phyloP scores from a whole-genome alignment of 2,113 vertebrate genomes.

The Smithornis capensis region DNA sequence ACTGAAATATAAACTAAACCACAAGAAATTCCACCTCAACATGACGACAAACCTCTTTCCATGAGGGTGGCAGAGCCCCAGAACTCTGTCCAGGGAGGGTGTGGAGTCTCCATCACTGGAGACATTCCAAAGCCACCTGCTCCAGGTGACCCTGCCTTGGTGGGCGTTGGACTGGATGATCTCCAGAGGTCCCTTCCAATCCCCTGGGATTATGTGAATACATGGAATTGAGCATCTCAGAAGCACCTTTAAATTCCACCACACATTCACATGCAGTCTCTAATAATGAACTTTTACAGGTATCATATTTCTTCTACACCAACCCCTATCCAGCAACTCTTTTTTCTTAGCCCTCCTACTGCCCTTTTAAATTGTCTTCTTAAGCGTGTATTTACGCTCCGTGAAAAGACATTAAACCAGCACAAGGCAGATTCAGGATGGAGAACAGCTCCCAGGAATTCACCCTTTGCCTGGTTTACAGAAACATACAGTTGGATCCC shows the following conservation, averaged over 20 bases:
- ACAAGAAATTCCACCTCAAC: background rate
- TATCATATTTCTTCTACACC: background rate
- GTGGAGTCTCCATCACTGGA: background rate
- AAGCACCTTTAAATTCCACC: background rate
- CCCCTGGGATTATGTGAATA: background rate
- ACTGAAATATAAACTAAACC: background rate
- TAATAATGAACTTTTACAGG: background rate
- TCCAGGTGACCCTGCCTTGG: background rate
- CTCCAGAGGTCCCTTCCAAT: background rate
- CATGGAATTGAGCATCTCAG: fast-evolving
- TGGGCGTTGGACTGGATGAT: too few species aligned
- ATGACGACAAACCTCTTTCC: background rate
- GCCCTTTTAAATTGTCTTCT: background rate
- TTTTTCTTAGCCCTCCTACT: background rate
- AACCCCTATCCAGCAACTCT: background rate
- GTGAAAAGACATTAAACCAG: background rate
- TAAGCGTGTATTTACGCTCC: background rate
- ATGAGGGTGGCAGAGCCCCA: background rate
- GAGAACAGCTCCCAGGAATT: slow-evolving; percentile 9
- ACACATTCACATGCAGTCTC: background rate
- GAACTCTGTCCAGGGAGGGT: background rate
- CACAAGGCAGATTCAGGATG: background rate
- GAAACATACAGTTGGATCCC: background rate
- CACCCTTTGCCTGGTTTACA: background rate
- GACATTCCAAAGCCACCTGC: background rate